These are phyloP conservation scores for Narcine bancroftii DNA, from an alignment of 2,113 vertebrate species.

Conservation along the genomic window DNA sequence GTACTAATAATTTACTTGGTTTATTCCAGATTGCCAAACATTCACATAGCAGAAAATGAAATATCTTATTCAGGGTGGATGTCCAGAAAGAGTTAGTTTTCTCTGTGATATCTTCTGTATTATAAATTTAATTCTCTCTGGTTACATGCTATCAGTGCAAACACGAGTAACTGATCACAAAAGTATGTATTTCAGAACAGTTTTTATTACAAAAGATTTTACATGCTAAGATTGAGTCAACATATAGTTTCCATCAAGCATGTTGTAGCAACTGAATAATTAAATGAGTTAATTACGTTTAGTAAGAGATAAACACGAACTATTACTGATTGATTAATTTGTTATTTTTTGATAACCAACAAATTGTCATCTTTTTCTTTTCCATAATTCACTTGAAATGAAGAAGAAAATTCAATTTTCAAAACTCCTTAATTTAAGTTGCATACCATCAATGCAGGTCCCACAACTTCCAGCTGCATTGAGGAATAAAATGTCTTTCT, in stretches of 20 bases:
- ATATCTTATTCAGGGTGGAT: background rate
- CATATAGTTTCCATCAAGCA: background rate
- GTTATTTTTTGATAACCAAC: background rate
- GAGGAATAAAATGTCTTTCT: background rate
- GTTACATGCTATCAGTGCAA: background rate
- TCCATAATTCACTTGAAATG: background rate
- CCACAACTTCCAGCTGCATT: background rate
- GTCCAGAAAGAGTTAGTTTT: background rate
- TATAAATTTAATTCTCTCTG: background rate
- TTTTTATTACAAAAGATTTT: constrained; percentile 15
- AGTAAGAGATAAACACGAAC: background rate
- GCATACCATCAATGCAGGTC: background rate
- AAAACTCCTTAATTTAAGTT: background rate
- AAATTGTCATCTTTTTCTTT: background rate
- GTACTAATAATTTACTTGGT: background rate
- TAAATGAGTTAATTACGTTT: background rate
- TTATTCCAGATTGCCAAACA: background rate
- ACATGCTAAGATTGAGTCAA: constrained; percentile 18
- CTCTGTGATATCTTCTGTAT: no score
- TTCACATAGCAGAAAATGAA: background rate
- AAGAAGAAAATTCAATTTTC: background rate
- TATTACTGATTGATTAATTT: constrained; percentile 19
- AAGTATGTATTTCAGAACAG: background rate
- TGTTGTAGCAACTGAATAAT: background rate
- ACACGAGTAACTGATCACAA: no score